phyloP scores from a whole-genome alignment of 2,797 vertebrate species.

The Morelia viridis region DNA sequence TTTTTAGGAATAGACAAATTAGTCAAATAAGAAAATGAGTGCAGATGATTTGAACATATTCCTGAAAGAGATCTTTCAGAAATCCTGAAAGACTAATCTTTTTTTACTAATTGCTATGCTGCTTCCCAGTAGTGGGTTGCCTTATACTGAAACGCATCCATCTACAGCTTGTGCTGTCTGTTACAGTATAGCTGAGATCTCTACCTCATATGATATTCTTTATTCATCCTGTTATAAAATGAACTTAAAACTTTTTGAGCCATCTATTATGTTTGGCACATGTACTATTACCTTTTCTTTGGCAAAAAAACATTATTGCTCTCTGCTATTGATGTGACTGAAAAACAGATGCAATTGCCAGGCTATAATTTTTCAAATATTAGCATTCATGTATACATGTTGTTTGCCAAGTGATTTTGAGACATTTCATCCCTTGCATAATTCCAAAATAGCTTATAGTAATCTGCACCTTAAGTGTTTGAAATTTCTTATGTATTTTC shows the following conservation, averaged over 20 bases:
- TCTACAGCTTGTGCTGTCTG: too few relatives aligned
- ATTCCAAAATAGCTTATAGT: conserved; percentile 12
- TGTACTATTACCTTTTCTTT: neutral
- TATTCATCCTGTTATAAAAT: neutral
- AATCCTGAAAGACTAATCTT: neutral
- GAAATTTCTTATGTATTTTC: conserved; percentile 7
- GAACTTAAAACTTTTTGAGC: conserved; percentile 14
- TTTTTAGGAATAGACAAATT: neutral
- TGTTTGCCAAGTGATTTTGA: neutral
- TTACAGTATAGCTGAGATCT: neutral
- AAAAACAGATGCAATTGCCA: conserved; percentile 1
- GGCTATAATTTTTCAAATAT: neutral
- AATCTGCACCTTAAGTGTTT: neutral
- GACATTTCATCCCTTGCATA: conserved; percentile 1
- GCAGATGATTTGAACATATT: neutral
- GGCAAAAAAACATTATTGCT: conserved; percentile 23
- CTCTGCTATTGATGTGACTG: neutral
- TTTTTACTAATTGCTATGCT: neutral
- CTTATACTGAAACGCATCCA: neutral
- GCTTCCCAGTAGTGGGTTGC: neutral
- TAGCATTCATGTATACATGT: neutral
- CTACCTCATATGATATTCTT: neutral
- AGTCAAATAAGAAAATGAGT: neutral
- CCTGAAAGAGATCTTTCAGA: too few relatives aligned
- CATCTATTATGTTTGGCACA: neutral